These are phyloP conservation scores for Stichopus chloronotus DNA, from an alignment of 35 echinoderm and acorn worm species.

Conservation along the genomic window DNA sequence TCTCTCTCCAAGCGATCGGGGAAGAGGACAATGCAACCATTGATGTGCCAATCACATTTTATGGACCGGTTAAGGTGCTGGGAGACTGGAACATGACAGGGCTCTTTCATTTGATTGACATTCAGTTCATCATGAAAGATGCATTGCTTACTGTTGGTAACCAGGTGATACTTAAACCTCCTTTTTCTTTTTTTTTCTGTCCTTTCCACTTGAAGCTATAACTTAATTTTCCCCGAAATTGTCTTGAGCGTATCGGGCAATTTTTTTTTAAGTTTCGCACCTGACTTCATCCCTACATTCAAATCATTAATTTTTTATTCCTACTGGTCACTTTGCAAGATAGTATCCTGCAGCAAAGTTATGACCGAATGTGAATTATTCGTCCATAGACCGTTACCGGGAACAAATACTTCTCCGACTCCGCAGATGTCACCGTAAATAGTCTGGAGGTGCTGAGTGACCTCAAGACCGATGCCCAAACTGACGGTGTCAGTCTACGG, in stretches of 20 bases:
- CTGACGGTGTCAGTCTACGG: background rate
- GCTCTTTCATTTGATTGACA: constrained; percentile 37
- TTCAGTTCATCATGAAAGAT: constrained; percentile 38
- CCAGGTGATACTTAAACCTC: background rate
- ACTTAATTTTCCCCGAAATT: background rate
- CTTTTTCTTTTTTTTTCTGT: background rate
- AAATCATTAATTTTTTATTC: no score
- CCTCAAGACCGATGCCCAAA: background rate
- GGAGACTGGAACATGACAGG: constrained; percentile 57
- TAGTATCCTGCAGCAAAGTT: no score
- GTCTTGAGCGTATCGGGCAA: background rate
- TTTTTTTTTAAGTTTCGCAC: background rate
- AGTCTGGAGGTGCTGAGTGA: background rate
- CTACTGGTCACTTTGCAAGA: no score
- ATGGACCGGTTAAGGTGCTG: constrained; percentile 35
- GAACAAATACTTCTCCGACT: background rate
- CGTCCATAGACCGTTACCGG: background rate
- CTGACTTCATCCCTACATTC: no score
- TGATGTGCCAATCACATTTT: background rate
- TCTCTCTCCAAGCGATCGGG: background rate
- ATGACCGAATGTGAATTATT: no score
- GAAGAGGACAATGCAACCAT: constrained; percentile 8
- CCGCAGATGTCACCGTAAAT: background rate
- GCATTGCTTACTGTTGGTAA: constrained; percentile 25
- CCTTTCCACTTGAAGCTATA: background rate